Conservation (phyloP, 2,113 vertebrate species). For the Engystomops pustulosus region DNA sequence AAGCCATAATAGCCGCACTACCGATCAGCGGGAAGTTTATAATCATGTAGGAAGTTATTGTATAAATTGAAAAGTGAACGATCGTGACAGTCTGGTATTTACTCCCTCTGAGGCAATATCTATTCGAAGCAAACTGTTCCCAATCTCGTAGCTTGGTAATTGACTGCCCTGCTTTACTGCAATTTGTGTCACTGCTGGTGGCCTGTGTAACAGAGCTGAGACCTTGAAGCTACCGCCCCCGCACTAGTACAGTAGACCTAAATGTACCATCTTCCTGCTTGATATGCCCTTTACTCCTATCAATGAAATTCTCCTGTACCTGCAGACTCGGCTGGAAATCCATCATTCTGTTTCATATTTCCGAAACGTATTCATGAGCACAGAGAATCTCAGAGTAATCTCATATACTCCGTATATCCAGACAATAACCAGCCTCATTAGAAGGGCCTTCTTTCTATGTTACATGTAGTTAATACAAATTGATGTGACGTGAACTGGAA, state of each 20-base stretch:
- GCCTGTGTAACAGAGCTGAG: slow-evolving; percentile 31
- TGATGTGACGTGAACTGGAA: not conserved
- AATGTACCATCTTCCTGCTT: slow-evolving; percentile 41
- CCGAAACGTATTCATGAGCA: not conserved
- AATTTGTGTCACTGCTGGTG: slow-evolving; percentile 45
- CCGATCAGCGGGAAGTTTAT: slow-evolving; percentile 12
- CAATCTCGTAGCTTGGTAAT: slow-evolving; percentile 25
- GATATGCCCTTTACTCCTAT: slow-evolving; percentile 2
- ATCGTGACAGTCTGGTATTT: slow-evolving; percentile 29
- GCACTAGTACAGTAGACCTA: slow-evolving; percentile 6
- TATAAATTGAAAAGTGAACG: not conserved
- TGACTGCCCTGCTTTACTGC: slow-evolving; percentile 26
- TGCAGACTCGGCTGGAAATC: not conserved
- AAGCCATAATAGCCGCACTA: not conserved
- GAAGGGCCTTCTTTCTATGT: not conserved
- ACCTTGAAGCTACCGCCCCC: slow-evolving; percentile 25
- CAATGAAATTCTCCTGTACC: not conserved
- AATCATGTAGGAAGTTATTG: slow-evolving; percentile 45
- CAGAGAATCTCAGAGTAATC: not conserved
- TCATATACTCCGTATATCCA: not conserved
- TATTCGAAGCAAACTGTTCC: slow-evolving; percentile 32
- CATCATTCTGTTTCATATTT: not conserved
- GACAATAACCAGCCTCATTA: not conserved
- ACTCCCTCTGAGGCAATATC: slow-evolving; percentile 7
- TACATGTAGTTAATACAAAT: not conserved